phyloP scores from a whole-genome alignment of 2,888 invertebrate species.

The Chaetoderma sp. region DNA sequence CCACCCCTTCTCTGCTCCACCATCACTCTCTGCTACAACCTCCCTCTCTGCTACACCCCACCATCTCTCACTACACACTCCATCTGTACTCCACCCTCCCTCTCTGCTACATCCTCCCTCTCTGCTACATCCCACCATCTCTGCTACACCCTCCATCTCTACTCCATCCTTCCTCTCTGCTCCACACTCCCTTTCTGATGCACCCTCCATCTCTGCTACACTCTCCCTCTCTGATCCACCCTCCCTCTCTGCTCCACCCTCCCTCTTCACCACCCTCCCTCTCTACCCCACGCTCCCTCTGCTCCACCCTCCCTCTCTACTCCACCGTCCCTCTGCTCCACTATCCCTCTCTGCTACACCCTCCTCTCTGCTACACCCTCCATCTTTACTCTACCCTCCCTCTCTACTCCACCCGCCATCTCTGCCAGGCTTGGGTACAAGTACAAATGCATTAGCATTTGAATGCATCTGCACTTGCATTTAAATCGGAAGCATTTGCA shows the following conservation, averaged over 20 bases:
- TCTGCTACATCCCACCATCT: background rate
- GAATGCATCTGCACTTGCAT: too few relatives aligned
- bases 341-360: background rate
- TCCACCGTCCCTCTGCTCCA: background rate
- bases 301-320: background rate
- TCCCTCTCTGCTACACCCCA: too few relatives aligned
- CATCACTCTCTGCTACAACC: too few relatives aligned
- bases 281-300: too few relatives aligned
- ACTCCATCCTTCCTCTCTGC: background rate
- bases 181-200: background rate
- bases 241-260: too few relatives aligned
- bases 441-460: too few relatives aligned
- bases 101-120: background rate
- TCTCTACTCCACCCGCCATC: conserved; percentile 2
- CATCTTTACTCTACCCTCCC: conserved; percentile 1
- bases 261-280: too few relatives aligned
- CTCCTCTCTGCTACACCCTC: background rate
- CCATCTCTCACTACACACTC: too few relatives aligned
- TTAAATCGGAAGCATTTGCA: too few relatives aligned
- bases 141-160: background rate
- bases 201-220: background rate
- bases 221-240: background rate
- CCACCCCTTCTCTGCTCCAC: too few relatives aligned
- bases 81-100: background rate
- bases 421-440: too few relatives aligned